Conservation (phyloP, 1,140 invertebrate genomes). For the Batillaria attramentaria region DNA sequence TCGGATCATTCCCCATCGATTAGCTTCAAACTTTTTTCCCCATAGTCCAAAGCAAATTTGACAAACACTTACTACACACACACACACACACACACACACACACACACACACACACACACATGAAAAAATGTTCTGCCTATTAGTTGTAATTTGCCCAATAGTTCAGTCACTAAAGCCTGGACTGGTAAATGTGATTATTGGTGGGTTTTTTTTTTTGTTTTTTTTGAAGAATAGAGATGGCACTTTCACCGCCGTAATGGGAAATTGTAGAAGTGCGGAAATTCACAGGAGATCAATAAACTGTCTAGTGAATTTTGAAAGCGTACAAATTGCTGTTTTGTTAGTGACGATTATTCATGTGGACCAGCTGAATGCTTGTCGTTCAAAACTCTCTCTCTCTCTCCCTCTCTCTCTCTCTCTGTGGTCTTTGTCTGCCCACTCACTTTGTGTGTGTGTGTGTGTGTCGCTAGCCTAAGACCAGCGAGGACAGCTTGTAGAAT, state of each 20-base stretch:
- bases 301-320: neutral
- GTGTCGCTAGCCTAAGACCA: too few species aligned
- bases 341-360: neutral
- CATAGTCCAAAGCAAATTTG: constrained; percentile 31
- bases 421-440: too few species aligned
- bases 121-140: neutral
- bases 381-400: neutral
- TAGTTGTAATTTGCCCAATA: too few species aligned
- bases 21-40: too few species aligned
- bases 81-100: constrained; percentile 28
- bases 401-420: neutral
- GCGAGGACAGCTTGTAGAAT: too few species aligned
- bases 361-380: neutral
- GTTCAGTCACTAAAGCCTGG: too few species aligned
- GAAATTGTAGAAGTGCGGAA: too few species aligned
- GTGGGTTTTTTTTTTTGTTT: neutral
- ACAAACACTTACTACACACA: constrained; percentile 35
- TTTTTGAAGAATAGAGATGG: neutral
- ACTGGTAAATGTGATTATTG: too few species aligned
- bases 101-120: constrained; percentile 20
- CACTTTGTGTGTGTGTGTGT: too few species aligned
- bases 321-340: neutral
- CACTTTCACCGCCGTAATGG: too few species aligned
- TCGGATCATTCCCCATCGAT: neutral
- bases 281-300: too few species aligned